Conservation (phyloP, 2,113 vertebrate genomes). For the Alligator mississippiensis region DNA sequence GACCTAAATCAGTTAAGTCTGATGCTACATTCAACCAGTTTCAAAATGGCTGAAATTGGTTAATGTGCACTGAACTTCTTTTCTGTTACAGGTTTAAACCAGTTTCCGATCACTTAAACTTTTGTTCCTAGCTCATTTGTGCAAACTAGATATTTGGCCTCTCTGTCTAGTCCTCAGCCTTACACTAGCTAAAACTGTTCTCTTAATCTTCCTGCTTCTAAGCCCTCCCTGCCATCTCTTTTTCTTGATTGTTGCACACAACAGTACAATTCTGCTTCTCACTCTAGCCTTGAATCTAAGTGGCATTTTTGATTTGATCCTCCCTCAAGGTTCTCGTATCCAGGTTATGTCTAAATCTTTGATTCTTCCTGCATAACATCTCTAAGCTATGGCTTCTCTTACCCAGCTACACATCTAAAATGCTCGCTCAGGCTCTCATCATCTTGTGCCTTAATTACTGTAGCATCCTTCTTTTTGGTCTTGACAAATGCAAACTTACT, state of each 20-base stretch:
- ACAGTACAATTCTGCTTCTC: no score
- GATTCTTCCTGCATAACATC: neutral
- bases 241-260: no score
- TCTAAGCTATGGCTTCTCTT: neutral
- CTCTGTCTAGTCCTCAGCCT: no score
- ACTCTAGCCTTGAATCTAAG: neutral
- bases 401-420: neutral
- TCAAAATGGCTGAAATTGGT: no score
- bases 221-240: no score
- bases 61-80: no score
- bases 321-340: neutral
- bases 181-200: no score
- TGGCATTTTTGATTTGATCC: neutral
- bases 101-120: neutral
- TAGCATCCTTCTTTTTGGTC: neutral
- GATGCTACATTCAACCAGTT: no score
- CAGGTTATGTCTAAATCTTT: neutral
- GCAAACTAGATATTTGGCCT: no score
- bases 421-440: neutral
- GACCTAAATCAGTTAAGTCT: no score
- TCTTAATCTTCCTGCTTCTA: no score
- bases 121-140: neutral
- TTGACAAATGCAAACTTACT: neutral
- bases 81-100: neutral
- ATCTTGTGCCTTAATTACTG: neutral